A percentile compares a stretch with the other conserved stretches of the same genome.
phyloP scores from a whole-genome alignment of 2,888 invertebrate genomes.

The Platycheirus albimanus region DNA sequence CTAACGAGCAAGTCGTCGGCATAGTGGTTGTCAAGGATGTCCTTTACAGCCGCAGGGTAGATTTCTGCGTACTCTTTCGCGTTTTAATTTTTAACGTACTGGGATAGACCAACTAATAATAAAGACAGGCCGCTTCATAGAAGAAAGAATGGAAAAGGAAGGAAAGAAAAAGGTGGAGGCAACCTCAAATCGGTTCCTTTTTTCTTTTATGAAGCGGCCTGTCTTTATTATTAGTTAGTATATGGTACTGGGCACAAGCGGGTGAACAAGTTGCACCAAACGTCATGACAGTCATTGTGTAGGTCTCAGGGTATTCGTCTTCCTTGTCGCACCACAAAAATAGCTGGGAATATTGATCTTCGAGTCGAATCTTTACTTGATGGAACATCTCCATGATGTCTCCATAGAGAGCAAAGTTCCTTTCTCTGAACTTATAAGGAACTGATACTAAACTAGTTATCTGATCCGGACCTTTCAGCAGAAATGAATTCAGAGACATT shows the following conservation, averaged over 20 bases:
- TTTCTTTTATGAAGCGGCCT: too few relatives aligned
- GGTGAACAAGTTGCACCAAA: constrained; percentile 29
- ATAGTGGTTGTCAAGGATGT: constrained; percentile 27
- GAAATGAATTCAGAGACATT: constrained; percentile 6
- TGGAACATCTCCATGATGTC: constrained; percentile 43
- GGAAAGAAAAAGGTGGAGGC: too few relatives aligned
- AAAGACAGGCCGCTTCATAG: too few relatives aligned
- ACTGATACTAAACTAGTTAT: not conserved
- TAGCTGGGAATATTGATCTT: constrained; percentile 25
- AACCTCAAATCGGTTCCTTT: too few relatives aligned
- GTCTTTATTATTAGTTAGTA: too few relatives aligned
- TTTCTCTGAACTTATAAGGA: constrained; percentile 21
- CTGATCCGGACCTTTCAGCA: not conserved
- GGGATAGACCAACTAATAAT: too few relatives aligned
- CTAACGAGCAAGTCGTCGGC: constrained; percentile 31
- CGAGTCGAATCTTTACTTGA: constrained; percentile 20
- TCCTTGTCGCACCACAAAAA: constrained; percentile 19
- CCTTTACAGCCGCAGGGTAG: constrained; percentile 14
- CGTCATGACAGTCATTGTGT: constrained; percentile 30
- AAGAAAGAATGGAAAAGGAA: too few relatives aligned
- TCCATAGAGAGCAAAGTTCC: constrained; percentile 3
- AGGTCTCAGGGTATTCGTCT: not conserved
- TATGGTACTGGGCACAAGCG: constrained; percentile 17
- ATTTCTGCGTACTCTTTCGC: constrained; percentile 16
- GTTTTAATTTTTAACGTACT: constrained; percentile 31